Base-by-base conservation (phyloP, 2,888 invertebrate genomes). In the Cheilosia pagana region DNA sequence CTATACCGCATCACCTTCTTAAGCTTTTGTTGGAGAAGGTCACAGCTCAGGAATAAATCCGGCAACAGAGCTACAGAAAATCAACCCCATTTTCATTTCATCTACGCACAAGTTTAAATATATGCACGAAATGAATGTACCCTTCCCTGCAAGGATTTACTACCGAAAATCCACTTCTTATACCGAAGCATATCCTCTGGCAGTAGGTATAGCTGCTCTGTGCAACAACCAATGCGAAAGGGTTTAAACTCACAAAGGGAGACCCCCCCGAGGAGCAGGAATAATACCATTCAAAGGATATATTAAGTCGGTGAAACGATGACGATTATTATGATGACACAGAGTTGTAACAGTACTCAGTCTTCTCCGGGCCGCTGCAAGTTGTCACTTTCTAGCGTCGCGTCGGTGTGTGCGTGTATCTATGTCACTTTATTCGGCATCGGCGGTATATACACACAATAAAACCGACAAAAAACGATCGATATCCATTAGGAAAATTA, bases 401-500 rank as follows among this genome's bases (percentile, higher is more conserved):
- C 79, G 74, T 65, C 70, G 35, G 57, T 79, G 74, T 83, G 60
- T 85, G 79, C 83, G 83, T 79, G 79, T 79, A 75, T 85, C 83
- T 85, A 67, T 79, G 83, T 70, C 83, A 83, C 68, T 68, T 79
- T 75, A 79, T n/a, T n/a, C n/a, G n/a, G n/a, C 63, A 68, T 8
- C 14, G 8, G 21, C 19, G 62, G 31, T 28, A 31, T 16, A 31
- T 28, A 53, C 23, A 12, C 10, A 59, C 57, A 67, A 75, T 41
- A 43, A 59, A 70, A 55, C 41, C 59, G 25, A 76, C 35, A 68
- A 81, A 78, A 71, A 87, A 88, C 91, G 90, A 92, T 92, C 92
- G 92, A 92, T 92, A 92, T 92, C 92, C 92, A 92, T 92, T 92
- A 92, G 91, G 91, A 92, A 92, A 92, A 92, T 92, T 92, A 92